phyloP scores from a whole-genome alignment of 2,113 vertebrate genomes.

The Vidua macroura region DNA sequence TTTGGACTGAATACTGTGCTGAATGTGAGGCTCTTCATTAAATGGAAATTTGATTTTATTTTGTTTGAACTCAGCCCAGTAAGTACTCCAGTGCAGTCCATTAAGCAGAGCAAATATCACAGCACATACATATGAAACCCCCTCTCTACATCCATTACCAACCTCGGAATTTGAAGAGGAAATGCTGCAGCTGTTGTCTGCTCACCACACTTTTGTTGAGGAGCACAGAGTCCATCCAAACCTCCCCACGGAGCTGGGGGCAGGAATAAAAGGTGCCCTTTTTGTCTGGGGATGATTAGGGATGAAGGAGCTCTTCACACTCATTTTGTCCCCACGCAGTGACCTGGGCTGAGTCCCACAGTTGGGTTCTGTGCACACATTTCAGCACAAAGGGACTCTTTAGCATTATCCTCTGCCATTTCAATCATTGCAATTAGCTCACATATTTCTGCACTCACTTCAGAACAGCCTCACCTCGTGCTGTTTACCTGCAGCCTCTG shows the following conservation, averaged over 20 bases:
- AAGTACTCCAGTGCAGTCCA: slow-evolving; percentile 81
- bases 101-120: slow-evolving; percentile 78
- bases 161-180: slow-evolving; percentile 76
- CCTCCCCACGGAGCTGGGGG: slow-evolving; percentile 51
- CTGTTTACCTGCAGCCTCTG: not conserved
- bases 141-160: slow-evolving; percentile 69
- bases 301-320: slow-evolving; percentile 73
- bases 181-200: slow-evolving; percentile 74
- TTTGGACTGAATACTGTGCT: slow-evolving; percentile 65
- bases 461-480: not conserved
- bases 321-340: slow-evolving; percentile 72
- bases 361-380: slow-evolving; percentile 63
- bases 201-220: slow-evolving; percentile 57
- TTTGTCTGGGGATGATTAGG: slow-evolving; percentile 66
- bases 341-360: slow-evolving; percentile 72
- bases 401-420: slow-evolving; percentile 61
- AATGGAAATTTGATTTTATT: slow-evolving; percentile 89
- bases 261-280: slow-evolving; percentile 58
- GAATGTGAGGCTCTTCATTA: slow-evolving; percentile 82
- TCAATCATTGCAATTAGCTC: slow-evolving; percentile 65
- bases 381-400: slow-evolving; percentile 60
- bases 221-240: slow-evolving; percentile 61
- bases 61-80: slow-evolving; percentile 84
- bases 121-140: slow-evolving; percentile 59
- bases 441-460: slow-evolving; percentile 30